Evolutionary conservation across 1,140 invertebrate genomes (phyloP).

Genomic region (Zaprionus ornatus): DNA sequence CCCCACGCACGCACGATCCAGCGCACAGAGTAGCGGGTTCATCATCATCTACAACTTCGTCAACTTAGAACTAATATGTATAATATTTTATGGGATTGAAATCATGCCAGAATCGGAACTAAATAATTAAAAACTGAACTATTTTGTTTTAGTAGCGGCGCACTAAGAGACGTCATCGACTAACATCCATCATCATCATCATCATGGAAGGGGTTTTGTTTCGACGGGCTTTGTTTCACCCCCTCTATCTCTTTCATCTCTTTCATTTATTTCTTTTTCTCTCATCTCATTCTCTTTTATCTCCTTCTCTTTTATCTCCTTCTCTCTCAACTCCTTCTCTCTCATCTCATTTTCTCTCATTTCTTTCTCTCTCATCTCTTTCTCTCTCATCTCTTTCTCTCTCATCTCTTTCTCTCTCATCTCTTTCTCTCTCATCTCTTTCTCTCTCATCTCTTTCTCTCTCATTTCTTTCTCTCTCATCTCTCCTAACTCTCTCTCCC

Average conservation of each 20-base stretch:
- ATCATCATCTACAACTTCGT: slow-evolving; percentile 53
- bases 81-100: slow-evolving; percentile 30
- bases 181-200: neutral
- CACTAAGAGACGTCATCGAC: slow-evolving; percentile 1
- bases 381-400: neutral
- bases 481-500: neutral
- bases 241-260: neutral
- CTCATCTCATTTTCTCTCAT: neutral
- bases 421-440: neutral
- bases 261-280: too few relatives aligned
- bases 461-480: neutral
- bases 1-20: slow-evolving; percentile 53
- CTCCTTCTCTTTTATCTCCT: too few relatives aligned
- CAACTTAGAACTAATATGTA: slow-evolving; percentile 52
- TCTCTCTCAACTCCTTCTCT: neutral
- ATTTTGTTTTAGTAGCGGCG: slow-evolving; percentile 10
- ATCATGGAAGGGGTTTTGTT: slow-evolving; percentile 7
- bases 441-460: neutral
- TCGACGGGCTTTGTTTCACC: neutral
- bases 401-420: neutral
- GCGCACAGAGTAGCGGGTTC: slow-evolving; percentile 57
- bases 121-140: slow-evolving; percentile 34
- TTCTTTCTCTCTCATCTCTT: neutral
- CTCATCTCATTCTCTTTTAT: neutral
- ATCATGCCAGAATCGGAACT: slow-evolving; percentile 33